phyloP scores from a whole-genome alignment of 2,113 vertebrate species.

The Clupea harengus region DNA sequence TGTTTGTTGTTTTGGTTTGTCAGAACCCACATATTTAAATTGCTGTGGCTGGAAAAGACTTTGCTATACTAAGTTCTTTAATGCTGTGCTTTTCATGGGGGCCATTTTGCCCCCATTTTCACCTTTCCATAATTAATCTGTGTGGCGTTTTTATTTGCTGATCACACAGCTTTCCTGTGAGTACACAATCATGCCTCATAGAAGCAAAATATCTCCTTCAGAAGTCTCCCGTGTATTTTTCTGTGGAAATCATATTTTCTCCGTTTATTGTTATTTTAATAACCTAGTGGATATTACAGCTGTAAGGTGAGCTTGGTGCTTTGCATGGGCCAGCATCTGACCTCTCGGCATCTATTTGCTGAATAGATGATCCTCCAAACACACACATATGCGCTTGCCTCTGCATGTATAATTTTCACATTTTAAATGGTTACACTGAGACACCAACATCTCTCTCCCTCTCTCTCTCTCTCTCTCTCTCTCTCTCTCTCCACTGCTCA shows the following conservation, averaged over 20 bases:
- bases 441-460: not conserved
- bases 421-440: not conserved
- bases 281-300: constrained; percentile 36
- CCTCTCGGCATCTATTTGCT: constrained; percentile 45
- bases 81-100: not conserved
- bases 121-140: not conserved
- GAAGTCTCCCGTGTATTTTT: not conserved
- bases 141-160: not conserved
- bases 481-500: not conserved
- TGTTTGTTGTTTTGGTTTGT: not conserved
- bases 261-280: constrained; percentile 44
- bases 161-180: not conserved
- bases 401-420: not conserved
- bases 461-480: not conserved
- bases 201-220: not conserved
- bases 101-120: not conserved
- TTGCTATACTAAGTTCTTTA: not conserved
- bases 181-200: not conserved
- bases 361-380: constrained; percentile 57
- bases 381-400: not conserved
- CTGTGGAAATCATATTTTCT: constrained; percentile 45
- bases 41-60: not conserved
- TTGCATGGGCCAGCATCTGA: constrained; percentile 56
- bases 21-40: not conserved
- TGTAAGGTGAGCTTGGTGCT: constrained; percentile 13